Evolutionary conservation across 1,140 invertebrate species (phyloP), one percentile per base, ranked within the genome.

Genomic region (Ridgeia piscesae): DNA sequence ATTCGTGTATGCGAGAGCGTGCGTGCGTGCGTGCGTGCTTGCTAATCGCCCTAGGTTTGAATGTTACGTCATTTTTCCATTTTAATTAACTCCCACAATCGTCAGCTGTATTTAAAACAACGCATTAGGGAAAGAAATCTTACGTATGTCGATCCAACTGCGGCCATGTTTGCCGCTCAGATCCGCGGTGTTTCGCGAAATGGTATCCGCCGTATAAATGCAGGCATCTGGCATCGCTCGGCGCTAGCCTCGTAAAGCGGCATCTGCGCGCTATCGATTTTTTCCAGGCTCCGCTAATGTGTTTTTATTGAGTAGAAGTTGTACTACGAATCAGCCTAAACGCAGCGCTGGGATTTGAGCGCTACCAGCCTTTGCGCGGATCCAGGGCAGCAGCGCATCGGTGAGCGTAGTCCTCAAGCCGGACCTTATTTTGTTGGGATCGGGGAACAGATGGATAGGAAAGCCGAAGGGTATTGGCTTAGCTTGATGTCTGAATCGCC

Each of bases 301-400:
- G 58, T 77, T 77, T 77, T 77, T 77, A 77, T 77, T 21, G 58
- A 77, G 58, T 77, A 77, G 58, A 77, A 77, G 58, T 77, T 77
- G 58, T 77, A 77, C 58, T 77, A 77, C 58, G 58, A 77, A 77
- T 77, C 58, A 21, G 58, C 58, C 58, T 77, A 77, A 77, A 77
- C 58, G 58, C 58, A 21, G 58, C 58, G 58, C 58, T 27, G 58
- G 58, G 58, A 77, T 77, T 77, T 77, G 58, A 9, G 58, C 58
- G 58, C 17, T 77, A 42, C 4, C 42, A 42, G 42, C 4, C 58
- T 21, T n/a, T 31, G 17, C 58, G 58, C 58, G 2, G 17, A 77
- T 77, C 58, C 58, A 77, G 58, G 58, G 58, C 58, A 50, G 48
- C 48, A 77, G 58, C 58, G 0, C 58, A 77, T 1, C 17, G 58